A percentile compares a stretch with the other conserved stretches of the same genome.
Evolutionary conservation across 2,888 invertebrate genomes (phyloP).

Genomic region (Ophion obscuratus): DNA sequence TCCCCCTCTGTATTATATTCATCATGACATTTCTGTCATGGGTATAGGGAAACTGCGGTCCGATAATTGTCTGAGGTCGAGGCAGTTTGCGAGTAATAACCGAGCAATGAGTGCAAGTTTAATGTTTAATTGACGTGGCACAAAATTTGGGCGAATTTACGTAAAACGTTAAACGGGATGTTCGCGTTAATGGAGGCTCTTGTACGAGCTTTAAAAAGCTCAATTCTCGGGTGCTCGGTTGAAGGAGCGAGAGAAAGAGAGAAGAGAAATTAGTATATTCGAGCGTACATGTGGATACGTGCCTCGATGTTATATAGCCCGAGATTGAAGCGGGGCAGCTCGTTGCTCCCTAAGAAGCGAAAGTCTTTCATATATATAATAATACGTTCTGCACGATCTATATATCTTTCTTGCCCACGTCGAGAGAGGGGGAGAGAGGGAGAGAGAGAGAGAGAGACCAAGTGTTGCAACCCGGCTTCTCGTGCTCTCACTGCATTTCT

Average conservation of each 20-base stretch:
- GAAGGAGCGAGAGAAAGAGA: slow-evolving; percentile 41
- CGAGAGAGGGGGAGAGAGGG: neutral
- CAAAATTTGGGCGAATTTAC: slow-evolving; percentile 8
- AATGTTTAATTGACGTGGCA: too few species aligned
- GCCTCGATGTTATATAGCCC: slow-evolving; percentile 24
- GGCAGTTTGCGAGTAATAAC: too few species aligned
- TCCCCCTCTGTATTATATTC: too few species aligned
- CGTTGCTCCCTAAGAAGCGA: slow-evolving; percentile 67
- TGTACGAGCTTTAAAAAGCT: slow-evolving; percentile 9
- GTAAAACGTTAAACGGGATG: slow-evolving; percentile 6
- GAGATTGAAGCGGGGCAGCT: slow-evolving; percentile 62
- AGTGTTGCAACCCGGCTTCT: slow-evolving; percentile 52
- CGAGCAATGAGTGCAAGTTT: too few species aligned
- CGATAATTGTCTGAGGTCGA: too few species aligned
- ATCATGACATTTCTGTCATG: too few species aligned
- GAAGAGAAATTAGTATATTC: slow-evolving; percentile 14
- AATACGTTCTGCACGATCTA: slow-evolving; percentile 23
- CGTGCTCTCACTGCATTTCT: slow-evolving; percentile 39
- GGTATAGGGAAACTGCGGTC: too few species aligned
- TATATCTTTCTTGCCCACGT: slow-evolving; percentile 13
- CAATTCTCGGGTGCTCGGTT: slow-evolving; percentile 19
- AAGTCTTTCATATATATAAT: slow-evolving; percentile 53
- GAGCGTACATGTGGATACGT: slow-evolving; percentile 10
- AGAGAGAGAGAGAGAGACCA: slow-evolving; percentile 20
- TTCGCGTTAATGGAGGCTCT: slow-evolving; percentile 2